Conservation (phyloP, 2,888 invertebrate species). For the Drosophila percnosoma region DNA sequence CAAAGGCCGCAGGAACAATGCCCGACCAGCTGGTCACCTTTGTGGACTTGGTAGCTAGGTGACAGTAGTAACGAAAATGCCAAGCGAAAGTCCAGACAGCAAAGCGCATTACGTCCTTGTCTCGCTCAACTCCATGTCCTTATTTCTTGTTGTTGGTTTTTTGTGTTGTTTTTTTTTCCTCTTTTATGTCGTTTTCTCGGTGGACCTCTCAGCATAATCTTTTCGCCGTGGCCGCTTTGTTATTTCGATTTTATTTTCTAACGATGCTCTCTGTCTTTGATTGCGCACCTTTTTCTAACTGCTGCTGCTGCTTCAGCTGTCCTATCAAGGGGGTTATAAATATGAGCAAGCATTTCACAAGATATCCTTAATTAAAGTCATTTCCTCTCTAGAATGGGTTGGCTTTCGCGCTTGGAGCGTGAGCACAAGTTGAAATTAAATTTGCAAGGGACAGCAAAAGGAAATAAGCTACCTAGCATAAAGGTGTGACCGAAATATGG, state of each 20-base stretch:
- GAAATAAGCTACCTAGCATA: constrained; percentile 67
- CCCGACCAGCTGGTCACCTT: constrained; percentile 49
- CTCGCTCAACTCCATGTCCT: constrained; percentile 1
- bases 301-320: constrained; percentile 10
- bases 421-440: constrained; percentile 68
- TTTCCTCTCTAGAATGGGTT: constrained; percentile 57
- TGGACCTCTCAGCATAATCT: constrained; percentile 26
- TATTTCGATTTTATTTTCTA: constrained; percentile 73
- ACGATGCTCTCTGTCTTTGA: constrained; percentile 67
- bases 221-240: constrained; percentile 55
- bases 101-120: constrained; percentile 66
- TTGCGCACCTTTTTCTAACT: constrained; percentile 60
- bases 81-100: constrained; percentile 33
- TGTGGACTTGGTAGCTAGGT: constrained; percentile 56
- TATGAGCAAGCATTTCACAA: constrained; percentile 73
- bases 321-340: constrained; percentile 59
- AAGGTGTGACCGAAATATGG: constrained; percentile 71
- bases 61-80: constrained; percentile 36
- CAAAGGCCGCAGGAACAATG: constrained; percentile 43
- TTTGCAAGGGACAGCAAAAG: constrained; percentile 68
- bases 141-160: background rate
- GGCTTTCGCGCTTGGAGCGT: constrained; percentile 43
- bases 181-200: constrained; percentile 16
- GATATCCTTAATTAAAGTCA: constrained; percentile 79
- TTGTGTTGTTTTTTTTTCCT: background rate